Conservation (phyloP, 1,140 invertebrate species). For the Drosophila murphyi region DNA sequence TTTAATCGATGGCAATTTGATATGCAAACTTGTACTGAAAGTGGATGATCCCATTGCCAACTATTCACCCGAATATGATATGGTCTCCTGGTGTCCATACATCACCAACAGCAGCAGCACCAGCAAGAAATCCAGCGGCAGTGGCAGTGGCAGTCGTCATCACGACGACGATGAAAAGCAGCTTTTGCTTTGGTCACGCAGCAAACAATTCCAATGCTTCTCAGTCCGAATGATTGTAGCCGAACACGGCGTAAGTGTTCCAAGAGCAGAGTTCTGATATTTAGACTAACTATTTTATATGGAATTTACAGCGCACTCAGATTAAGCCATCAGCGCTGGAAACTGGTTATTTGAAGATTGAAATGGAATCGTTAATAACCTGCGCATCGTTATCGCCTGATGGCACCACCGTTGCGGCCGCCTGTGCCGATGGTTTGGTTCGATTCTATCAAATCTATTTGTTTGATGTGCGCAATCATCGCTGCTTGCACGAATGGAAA, state of each 20-base stretch:
- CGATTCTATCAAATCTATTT: conserved; percentile 94
- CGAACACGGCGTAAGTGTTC: conserved; percentile 70
- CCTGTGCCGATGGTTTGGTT: conserved; percentile 93
- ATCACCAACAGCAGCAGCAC: conserved; percentile 87
- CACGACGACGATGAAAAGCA: conserved; percentile 91
- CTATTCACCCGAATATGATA: conserved; percentile 80
- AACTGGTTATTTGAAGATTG: conserved; percentile 88
- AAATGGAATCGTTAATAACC: conserved; percentile 90
- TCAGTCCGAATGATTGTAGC: conserved; percentile 71
- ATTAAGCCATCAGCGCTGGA: conserved; percentile 85
- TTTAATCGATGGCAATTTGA: conserved; percentile 86
- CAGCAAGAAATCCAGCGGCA: conserved; percentile 80
- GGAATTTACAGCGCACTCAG: conserved; percentile 56
- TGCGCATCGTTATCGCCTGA: conserved; percentile 96
- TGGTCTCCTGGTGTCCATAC: conserved; percentile 96
- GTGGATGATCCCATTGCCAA: conserved; percentile 84
- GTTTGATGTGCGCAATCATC: conserved; percentile 87
- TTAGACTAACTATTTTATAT: background rate
- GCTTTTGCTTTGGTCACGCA: conserved; percentile 92
- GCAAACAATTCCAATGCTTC: conserved; percentile 86
- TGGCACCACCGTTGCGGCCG: conserved; percentile 95
- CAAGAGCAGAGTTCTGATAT: background rate
- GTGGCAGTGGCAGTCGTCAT: conserved; percentile 84
- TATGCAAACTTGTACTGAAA: conserved; percentile 86
- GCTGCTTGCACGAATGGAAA: conserved; percentile 95